A percentile compares a stretch with the other conserved stretches of the same genome.
These are phyloP conservation scores for Tiaroga cobitis DNA, from an alignment of 2,797 vertebrate species.

Conservation along the genomic window DNA sequence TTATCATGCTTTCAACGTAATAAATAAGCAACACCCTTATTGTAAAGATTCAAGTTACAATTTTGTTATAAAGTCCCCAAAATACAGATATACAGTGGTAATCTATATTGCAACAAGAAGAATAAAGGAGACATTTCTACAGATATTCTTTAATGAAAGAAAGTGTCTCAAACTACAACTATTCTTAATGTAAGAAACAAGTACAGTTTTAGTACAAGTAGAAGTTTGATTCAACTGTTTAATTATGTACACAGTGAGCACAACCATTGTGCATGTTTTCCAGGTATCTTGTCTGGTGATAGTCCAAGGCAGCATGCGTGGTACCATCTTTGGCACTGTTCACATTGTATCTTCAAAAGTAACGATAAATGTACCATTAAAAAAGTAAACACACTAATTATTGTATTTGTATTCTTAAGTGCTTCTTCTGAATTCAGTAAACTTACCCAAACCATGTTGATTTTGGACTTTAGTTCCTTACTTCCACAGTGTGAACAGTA, in stretches of 20 bases:
- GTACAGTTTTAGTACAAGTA: background rate
- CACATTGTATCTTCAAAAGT: conserved; percentile 6
- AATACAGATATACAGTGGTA: too few relatives aligned
- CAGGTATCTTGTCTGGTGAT: background rate
- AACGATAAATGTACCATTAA: background rate
- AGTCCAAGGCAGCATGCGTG: background rate
- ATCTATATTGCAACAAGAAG: too few relatives aligned
- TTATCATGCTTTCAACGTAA: too few relatives aligned
- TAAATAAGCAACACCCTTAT: too few relatives aligned
- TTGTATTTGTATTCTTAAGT: background rate
- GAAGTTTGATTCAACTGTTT: background rate
- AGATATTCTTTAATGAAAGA: too few relatives aligned
- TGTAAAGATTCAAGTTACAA: too few relatives aligned
- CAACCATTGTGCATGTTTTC: background rate
- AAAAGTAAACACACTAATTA: background rate
- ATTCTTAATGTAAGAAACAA: background rate
- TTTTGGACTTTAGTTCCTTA: background rate
- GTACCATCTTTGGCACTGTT: conserved; percentile 3
- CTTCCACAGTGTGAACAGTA: conserved; percentile 3
- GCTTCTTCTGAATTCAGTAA: background rate
- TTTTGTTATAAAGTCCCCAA: too few relatives aligned
- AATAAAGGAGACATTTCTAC: too few relatives aligned
- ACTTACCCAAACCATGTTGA: background rate
- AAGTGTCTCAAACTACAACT: background rate
- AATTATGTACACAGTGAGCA: background rate